These are phyloP conservation scores for Ceramica pisi DNA, from an alignment of 2,888 invertebrate genomes.

Conservation along the genomic window DNA sequence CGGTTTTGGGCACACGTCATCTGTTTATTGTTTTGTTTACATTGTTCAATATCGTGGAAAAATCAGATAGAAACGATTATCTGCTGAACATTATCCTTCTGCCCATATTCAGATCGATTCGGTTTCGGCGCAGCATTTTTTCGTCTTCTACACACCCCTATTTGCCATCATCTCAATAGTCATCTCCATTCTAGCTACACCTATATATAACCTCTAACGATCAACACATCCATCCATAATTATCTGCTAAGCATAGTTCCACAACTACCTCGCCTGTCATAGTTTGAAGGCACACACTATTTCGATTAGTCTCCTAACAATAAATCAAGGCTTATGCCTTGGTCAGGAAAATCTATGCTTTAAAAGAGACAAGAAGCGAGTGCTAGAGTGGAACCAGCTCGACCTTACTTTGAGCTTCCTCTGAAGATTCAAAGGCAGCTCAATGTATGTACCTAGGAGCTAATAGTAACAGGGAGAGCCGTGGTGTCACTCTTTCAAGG, in stretches of 20 bases:
- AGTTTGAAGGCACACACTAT: neutral
- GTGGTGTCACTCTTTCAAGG: no score
- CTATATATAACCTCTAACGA: neutral
- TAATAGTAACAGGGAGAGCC: neutral
- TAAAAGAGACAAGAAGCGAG: neutral
- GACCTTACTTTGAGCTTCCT: neutral
- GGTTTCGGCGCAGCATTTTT: neutral
- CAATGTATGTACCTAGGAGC: no score
- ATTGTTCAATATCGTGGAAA: conserved; percentile 21
- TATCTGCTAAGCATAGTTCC: neutral
- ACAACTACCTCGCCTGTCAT: neutral
- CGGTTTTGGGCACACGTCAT: conserved; percentile 42
- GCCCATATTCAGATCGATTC: neutral
- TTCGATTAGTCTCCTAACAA: no score
- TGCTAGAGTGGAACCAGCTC: neutral
- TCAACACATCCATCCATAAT: neutral
- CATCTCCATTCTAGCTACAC: neutral
- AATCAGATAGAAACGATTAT: neutral
- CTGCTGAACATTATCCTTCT: neutral
- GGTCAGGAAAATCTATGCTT: neutral
- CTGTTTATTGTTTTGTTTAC: conserved; percentile 25
- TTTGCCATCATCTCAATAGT: no score
- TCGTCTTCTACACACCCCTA: neutral
- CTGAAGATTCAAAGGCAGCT: no score
- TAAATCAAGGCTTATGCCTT: no score